phyloP scores from a whole-genome alignment of 2,888 invertebrate species.

The Drosophila niveifrons region DNA sequence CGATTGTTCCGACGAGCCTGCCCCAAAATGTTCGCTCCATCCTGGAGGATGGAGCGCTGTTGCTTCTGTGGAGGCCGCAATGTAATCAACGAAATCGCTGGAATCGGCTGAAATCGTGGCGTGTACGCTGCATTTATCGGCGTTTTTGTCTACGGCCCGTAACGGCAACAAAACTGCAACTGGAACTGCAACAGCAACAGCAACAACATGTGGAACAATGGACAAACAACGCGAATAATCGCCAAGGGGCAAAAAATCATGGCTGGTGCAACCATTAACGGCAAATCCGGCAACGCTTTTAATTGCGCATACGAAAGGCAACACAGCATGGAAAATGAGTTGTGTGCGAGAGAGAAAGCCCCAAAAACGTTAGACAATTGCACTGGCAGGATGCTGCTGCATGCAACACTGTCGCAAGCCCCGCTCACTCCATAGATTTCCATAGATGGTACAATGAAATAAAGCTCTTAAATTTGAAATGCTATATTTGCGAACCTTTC shows the following conservation, averaged over 20 bases:
- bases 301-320: conserved; percentile 72
- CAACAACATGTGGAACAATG: conserved; percentile 48
- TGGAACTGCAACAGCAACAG: conserved; percentile 23
- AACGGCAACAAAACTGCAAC: conserved; percentile 6
- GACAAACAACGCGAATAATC: conserved; percentile 32
- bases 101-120: conserved; percentile 69
- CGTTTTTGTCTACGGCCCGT: conserved; percentile 40
- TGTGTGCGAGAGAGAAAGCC: conserved; percentile 27
- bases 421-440: not conserved
- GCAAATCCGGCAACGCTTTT: conserved; percentile 80
- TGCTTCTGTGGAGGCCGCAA: conserved; percentile 48
- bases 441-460: conserved; percentile 2
- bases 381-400: not conserved
- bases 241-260: conserved; percentile 62
- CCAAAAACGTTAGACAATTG: conserved; percentile 27
- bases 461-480: not conserved
- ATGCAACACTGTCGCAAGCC: conserved; percentile 15
- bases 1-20: conserved; percentile 53
- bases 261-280: conserved; percentile 69
- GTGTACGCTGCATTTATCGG: conserved; percentile 56
- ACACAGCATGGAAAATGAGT: conserved; percentile 69
- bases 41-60: conserved; percentile 10
- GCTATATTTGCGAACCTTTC: not conserved
- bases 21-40: conserved; percentile 30
- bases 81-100: conserved; percentile 79